These are phyloP conservation scores for Chanos chanos DNA, from an alignment of 2,797 vertebrate genomes.

Conservation along the genomic window DNA sequence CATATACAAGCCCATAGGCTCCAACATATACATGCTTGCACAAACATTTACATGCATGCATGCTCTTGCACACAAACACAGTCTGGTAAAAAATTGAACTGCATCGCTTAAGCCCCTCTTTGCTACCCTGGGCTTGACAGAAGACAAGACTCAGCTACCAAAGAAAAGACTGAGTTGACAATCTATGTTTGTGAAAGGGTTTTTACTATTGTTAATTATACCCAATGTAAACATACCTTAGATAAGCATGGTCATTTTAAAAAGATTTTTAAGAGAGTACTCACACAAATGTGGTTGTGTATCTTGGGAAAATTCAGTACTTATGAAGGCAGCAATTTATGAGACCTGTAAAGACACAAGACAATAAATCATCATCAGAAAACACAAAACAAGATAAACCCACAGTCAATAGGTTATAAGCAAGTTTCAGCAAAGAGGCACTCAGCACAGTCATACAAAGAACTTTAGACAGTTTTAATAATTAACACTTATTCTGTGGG, in stretches of 20 bases:
- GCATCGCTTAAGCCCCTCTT: too few relatives aligned
- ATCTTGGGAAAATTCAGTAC: not conserved
- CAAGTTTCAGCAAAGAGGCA: too few relatives aligned
- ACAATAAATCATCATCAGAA: not conserved
- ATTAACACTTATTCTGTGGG: too few relatives aligned
- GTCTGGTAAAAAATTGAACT: not conserved
- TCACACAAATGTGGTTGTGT: constrained; percentile 24
- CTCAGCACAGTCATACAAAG: too few relatives aligned
- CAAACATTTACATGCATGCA: not conserved
- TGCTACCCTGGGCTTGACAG: too few relatives aligned
- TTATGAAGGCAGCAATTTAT: constrained; percentile 13
- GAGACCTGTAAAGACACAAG: constrained; percentile 29
- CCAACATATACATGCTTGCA: not conserved
- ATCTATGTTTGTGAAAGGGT: too few relatives aligned
- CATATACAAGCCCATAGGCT: not conserved
- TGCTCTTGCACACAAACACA: not conserved
- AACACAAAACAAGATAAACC: not conserved
- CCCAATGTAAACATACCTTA: not conserved
- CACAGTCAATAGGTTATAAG: too few relatives aligned
- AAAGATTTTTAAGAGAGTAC: constrained; percentile 2
- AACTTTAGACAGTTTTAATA: too few relatives aligned
- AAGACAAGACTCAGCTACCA: too few relatives aligned
- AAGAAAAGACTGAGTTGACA: too few relatives aligned
- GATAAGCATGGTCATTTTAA: not conserved
- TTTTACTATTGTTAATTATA: not conserved